phyloP scores from a whole-genome alignment of 2,113 vertebrate genomes.

The Notarius lentiginosus region DNA sequence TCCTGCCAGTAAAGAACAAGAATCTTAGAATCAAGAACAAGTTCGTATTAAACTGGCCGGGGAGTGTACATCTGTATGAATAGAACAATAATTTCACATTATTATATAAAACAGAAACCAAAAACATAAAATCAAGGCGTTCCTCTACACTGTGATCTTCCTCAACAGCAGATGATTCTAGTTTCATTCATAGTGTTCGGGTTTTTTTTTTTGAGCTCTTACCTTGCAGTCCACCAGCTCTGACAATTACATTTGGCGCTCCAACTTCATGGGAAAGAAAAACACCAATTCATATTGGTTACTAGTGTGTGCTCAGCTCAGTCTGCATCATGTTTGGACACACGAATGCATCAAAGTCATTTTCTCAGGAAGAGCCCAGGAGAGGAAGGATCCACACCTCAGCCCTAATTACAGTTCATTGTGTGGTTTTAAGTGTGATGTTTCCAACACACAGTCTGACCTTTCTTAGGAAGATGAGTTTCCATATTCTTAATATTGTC shows the following conservation, averaged over 20 bases:
- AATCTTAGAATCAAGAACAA: too few relatives aligned
- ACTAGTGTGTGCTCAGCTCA: constrained; percentile 39
- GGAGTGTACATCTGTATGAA: background rate
- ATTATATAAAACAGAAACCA: background rate
- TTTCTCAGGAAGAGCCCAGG: constrained; percentile 41
- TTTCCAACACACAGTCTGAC: background rate
- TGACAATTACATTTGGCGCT: constrained; percentile 58
- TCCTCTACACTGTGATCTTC: background rate
- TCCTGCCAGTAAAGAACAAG: too few relatives aligned
- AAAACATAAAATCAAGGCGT: background rate
- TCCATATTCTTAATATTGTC: background rate
- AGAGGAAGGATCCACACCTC: constrained; percentile 47
- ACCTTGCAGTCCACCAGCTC: constrained; percentile 20
- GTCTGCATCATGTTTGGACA: constrained; percentile 52
- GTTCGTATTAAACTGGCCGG: too few relatives aligned
- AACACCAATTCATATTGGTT: constrained; percentile 60
- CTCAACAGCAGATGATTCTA: background rate
- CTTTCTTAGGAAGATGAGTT: background rate
- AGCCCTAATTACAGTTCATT: constrained; percentile 23
- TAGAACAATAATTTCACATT: background rate
- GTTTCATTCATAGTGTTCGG: background rate
- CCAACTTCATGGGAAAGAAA: constrained; percentile 63
- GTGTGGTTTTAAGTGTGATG: constrained; percentile 29
- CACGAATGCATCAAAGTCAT: constrained; percentile 60
- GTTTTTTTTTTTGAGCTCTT: constrained; percentile 24